These are phyloP conservation scores for Neosalanx taihuensis DNA, from an alignment of 2,797 vertebrate species.

Conservation along the genomic window DNA sequence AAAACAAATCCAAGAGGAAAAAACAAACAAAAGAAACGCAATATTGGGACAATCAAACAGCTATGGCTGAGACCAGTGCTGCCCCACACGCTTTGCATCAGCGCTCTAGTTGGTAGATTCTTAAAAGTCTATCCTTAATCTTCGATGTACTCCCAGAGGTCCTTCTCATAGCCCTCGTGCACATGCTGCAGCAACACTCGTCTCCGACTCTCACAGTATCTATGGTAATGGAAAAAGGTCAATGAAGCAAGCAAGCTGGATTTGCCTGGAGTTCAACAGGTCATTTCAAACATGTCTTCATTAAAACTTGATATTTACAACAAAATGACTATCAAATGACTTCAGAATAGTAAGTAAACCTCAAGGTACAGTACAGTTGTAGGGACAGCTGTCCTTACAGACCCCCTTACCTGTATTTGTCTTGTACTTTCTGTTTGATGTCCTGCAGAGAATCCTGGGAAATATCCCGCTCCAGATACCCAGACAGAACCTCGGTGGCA, in stretches of 20 bases:
- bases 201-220: slow-evolving; percentile 99
- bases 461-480: slow-evolving; percentile 98
- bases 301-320: neutral
- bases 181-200: slow-evolving; percentile 99
- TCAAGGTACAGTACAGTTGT: neutral
- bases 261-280: too few relatives aligned
- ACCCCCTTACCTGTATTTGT: slow-evolving; percentile 91
- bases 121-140: slow-evolving; percentile 80
- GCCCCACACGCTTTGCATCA: slow-evolving; percentile 16
- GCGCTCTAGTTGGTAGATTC: slow-evolving; percentile 56
- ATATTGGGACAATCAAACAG: slow-evolving; percentile 76
- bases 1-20: slow-evolving; percentile 71
- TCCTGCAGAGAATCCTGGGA: slow-evolving; percentile 99
- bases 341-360: neutral
- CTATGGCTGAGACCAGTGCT: slow-evolving; percentile 65
- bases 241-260: neutral
- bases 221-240: slow-evolving; percentile 49
- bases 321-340: neutral
- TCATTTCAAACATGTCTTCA: too few relatives aligned
- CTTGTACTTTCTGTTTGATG: slow-evolving; percentile 99
- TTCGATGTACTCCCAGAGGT: slow-evolving; percentile 99
- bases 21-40: slow-evolving; percentile 9
- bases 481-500: slow-evolving; percentile 98
- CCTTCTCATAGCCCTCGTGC: slow-evolving; percentile 98
- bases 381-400: neutral